Evolutionary conservation across 2,797 vertebrate species (phyloP).

Genomic region (Sciaenops ocellatus): DNA sequence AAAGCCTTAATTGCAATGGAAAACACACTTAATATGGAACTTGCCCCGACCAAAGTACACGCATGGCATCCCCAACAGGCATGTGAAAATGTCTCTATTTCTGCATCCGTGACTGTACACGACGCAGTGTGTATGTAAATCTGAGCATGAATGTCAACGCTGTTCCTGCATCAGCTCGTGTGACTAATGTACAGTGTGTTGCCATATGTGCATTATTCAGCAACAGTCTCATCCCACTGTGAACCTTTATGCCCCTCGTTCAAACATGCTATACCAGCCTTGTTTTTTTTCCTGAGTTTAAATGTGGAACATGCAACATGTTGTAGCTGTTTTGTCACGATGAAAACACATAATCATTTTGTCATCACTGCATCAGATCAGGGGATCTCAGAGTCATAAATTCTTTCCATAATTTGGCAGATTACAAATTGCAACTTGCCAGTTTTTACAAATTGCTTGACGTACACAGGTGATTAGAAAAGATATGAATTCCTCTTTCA

Average conservation of each 20-base stretch:
- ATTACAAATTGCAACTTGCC: background rate
- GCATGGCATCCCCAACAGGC: conserved; percentile 62
- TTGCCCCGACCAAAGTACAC: conserved; percentile 63
- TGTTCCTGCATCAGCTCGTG: conserved; percentile 28
- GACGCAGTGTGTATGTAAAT: conserved; percentile 53
- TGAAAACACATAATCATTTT: background rate
- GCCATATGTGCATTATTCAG: conserved; percentile 60
- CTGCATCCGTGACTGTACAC: conserved; percentile 59
- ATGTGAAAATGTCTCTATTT: conserved; percentile 33
- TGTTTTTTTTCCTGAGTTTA: background rate
- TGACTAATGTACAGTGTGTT: conserved; percentile 39
- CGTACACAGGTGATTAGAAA: background rate
- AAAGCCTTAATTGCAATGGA: conserved; percentile 92
- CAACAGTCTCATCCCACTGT: conserved; percentile 9
- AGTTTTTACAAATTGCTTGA: background rate
- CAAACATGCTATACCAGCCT: background rate
- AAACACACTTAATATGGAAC: conserved; percentile 87
- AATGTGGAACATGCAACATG: background rate
- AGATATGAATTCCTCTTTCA: too few relatives aligned
- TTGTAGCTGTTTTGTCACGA: background rate
- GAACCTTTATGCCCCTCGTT: background rate
- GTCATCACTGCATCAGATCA: background rate
- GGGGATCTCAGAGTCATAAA: background rate
- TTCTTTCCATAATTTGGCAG: background rate
- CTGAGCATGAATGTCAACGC: conserved; percentile 59